Evolutionary conservation across 2,888 invertebrate species (phyloP).

Genomic region (Apamea sordens): DNA sequence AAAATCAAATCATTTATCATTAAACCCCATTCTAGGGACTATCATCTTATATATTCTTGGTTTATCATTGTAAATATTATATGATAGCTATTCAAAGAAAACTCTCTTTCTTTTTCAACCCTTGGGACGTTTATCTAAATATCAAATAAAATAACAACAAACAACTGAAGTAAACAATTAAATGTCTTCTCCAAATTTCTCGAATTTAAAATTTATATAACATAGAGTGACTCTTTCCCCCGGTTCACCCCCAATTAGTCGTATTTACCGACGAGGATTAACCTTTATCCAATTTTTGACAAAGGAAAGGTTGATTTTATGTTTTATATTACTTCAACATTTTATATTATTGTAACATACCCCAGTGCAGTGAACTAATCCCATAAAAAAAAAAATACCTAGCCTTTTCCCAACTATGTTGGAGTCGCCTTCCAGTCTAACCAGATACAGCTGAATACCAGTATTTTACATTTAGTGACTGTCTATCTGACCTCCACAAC

Average conservation of each 20-base stretch:
- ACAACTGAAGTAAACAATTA: neutral
- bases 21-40: too few species aligned
- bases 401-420: neutral
- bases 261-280: slow-evolving; percentile 48
- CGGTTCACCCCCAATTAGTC: slow-evolving; percentile 46
- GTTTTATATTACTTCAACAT: slow-evolving; percentile 20
- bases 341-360: neutral
- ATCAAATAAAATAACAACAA: slow-evolving; percentile 18
- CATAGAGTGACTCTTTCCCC: slow-evolving; percentile 40
- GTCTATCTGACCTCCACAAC: neutral
- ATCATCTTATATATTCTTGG: neutral
- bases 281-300: slow-evolving; percentile 36
- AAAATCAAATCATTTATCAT: too few species aligned
- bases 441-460: neutral
- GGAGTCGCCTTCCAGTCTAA: neutral
- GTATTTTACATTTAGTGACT: neutral
- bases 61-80: neutral
- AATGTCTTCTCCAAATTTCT: slow-evolving; percentile 33
- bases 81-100: neutral
- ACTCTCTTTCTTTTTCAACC: neutral
- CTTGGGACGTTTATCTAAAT: neutral
- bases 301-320: slow-evolving; percentile 21
- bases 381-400: neutral
- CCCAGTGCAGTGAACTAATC: neutral
- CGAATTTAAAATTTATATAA: slow-evolving; percentile 51